These are phyloP conservation scores for Gonioctena quinquepunctata DNA, from an alignment of 1,140 invertebrate species.

Conservation along the genomic window DNA sequence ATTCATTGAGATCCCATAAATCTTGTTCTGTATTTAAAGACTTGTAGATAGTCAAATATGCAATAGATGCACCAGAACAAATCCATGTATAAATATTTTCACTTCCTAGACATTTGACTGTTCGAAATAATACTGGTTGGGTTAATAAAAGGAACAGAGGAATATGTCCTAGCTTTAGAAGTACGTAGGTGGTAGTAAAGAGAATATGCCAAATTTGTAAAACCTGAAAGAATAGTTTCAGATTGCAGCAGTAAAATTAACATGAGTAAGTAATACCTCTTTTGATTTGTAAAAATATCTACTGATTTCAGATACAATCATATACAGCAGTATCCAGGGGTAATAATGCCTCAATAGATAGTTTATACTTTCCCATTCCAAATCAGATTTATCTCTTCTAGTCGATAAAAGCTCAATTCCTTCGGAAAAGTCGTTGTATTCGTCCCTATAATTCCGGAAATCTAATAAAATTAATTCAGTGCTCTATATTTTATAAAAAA, in stretches of 20 bases:
- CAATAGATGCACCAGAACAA: slow-evolving; percentile 26
- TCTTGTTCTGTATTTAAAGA: slow-evolving; percentile 18
- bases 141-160: slow-evolving; percentile 30
- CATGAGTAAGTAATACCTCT: slow-evolving; percentile 6
- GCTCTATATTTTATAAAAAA: too few species aligned
- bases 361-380: slow-evolving; percentile 61
- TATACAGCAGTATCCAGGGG: slow-evolving; percentile 56
- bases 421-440: slow-evolving; percentile 44
- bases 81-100: slow-evolving; percentile 36
- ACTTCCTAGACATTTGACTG: slow-evolving; percentile 23
- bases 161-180: slow-evolving; percentile 25
- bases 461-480: slow-evolving; percentile 31
- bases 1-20: slow-evolving; percentile 32
- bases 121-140: slow-evolving; percentile 42
- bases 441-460: slow-evolving; percentile 42
- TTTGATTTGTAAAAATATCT: slow-evolving; percentile 1
- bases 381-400: slow-evolving; percentile 59
- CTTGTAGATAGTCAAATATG: slow-evolving; percentile 36
- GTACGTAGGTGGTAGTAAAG: slow-evolving; percentile 30
- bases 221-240: slow-evolving; percentile 23
- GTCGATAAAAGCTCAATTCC: slow-evolving; percentile 57
- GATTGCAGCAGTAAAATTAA: neutral
- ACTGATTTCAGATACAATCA: slow-evolving; percentile 53
- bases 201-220: slow-evolving; percentile 34
- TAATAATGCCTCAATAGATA: slow-evolving; percentile 52